Evolutionary conservation across 2,888 invertebrate genomes (phyloP).

Genomic region (Archips xylosteana): DNA sequence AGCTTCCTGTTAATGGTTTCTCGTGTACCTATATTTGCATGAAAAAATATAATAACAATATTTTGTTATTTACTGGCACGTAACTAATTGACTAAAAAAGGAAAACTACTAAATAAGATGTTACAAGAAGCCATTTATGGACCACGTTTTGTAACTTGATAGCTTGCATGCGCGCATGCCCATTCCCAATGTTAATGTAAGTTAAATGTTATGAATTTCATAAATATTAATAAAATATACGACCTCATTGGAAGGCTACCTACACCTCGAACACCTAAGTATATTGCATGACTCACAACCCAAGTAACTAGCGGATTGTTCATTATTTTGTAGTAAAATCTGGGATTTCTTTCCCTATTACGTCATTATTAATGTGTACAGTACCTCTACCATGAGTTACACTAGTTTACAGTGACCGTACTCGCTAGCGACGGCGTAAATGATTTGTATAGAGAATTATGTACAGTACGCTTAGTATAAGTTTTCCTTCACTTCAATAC

Average conservation of each 20-base stretch:
- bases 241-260: conserved; percentile 20
- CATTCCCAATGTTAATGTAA: conserved; percentile 33
- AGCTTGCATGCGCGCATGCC: conserved; percentile 10
- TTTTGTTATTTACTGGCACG: neutral
- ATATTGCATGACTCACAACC: conserved; percentile 12
- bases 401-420: too few relatives aligned
- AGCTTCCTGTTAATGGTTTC: too few relatives aligned
- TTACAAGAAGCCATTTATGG: conserved; percentile 16
- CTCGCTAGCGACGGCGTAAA: too few relatives aligned
- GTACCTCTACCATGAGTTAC: too few relatives aligned
- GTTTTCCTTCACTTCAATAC: too few relatives aligned
- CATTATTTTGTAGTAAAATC: neutral
- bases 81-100: neutral
- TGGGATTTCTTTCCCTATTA: neutral
- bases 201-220: conserved; percentile 36
- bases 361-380: neutral
- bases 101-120: conserved; percentile 10
- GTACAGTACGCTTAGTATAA: too few relatives aligned
- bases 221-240: conserved; percentile 35
- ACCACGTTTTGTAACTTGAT: conserved; percentile 8
- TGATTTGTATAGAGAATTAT: too few relatives aligned
- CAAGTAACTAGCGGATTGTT: neutral
- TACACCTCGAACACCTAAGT: neutral
- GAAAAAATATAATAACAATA: neutral
- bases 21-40: too few relatives aligned